Evolutionary conservation across 2,888 invertebrate species (phyloP).

Genomic region (Ennomos erosarius): DNA sequence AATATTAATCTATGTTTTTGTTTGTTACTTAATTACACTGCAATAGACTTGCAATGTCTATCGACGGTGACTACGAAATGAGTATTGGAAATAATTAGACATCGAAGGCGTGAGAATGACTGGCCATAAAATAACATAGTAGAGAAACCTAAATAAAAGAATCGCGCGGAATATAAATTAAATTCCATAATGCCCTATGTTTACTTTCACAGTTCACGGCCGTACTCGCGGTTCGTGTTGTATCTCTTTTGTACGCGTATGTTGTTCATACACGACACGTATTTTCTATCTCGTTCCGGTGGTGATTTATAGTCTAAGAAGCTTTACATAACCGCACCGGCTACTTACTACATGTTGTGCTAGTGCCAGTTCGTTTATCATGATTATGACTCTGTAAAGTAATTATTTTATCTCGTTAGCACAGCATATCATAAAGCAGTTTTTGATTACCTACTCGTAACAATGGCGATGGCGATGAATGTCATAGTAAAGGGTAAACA

Average conservation of each 20-base stretch:
- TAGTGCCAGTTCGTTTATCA: constrained; percentile 67
- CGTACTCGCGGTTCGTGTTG: constrained; percentile 45
- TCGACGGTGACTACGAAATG: constrained; percentile 25
- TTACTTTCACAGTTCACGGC: constrained; percentile 76
- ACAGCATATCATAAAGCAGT: constrained; percentile 46
- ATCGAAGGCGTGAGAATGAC: constrained; percentile 27
- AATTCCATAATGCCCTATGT: constrained; percentile 58
- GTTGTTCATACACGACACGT: constrained; percentile 33
- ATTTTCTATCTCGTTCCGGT: constrained; percentile 54
- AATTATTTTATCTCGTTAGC: constrained; percentile 71
- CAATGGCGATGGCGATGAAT: constrained; percentile 6
- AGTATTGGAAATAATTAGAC: constrained; percentile 21
- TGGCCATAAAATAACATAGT: constrained; percentile 35
- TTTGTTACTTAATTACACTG: constrained; percentile 41
- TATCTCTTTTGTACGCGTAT: constrained; percentile 47
- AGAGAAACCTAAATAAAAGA: constrained; percentile 48
- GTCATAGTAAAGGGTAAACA: neutral
- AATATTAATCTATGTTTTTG: constrained; percentile 35
- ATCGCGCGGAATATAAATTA: constrained; percentile 56
- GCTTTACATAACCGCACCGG: constrained; percentile 66
- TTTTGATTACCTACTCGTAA: constrained; percentile 35
- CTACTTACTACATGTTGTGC: constrained; percentile 68
- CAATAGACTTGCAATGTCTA: constrained; percentile 29
- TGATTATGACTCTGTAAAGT: constrained; percentile 72
- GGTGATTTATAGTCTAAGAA: constrained; percentile 71